These are phyloP conservation scores for Trissolcus japonicus DNA, from an alignment of 2,888 invertebrate species.

Conservation along the genomic window DNA sequence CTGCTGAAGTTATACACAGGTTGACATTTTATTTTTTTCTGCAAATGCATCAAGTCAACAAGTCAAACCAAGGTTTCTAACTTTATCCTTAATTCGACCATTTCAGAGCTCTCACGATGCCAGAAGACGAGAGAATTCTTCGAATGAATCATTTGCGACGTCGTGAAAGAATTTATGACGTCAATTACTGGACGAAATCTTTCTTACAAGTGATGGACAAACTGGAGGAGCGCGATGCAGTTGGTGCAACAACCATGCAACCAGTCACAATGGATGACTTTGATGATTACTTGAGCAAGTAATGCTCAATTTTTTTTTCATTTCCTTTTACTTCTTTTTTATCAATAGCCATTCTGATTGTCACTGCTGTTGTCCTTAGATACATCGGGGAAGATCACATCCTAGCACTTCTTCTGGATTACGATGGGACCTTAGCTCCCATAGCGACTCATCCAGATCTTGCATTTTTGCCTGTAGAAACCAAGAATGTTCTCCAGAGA, in stretches of 20 bases:
- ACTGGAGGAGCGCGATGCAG: constrained; percentile 87
- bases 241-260: constrained; percentile 90
- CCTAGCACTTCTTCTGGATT: constrained; percentile 88
- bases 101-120: constrained; percentile 88
- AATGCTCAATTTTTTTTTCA: constrained; percentile 62
- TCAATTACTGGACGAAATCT: constrained; percentile 91
- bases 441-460: constrained; percentile 93
- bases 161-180: constrained; percentile 89
- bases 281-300: constrained; percentile 92
- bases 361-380: constrained; percentile 77
- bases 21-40: constrained; percentile 59
- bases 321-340: too few relatives aligned
- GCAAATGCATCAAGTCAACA: neutral
- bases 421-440: constrained; percentile 92
- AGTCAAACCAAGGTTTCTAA: neutral
- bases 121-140: constrained; percentile 89
- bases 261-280: constrained; percentile 94
- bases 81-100: constrained; percentile 1
- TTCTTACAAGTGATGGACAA: constrained; percentile 93
- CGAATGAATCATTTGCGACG: constrained; percentile 90
- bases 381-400: constrained; percentile 92
- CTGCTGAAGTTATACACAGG: constrained; percentile 91
- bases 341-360: neutral
- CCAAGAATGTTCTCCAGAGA: constrained; percentile 88
- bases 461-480: constrained; percentile 90